Evolutionary conservation across 2,113 vertebrate species (phyloP).

Genomic region (Benthochromis sp.): DNA sequence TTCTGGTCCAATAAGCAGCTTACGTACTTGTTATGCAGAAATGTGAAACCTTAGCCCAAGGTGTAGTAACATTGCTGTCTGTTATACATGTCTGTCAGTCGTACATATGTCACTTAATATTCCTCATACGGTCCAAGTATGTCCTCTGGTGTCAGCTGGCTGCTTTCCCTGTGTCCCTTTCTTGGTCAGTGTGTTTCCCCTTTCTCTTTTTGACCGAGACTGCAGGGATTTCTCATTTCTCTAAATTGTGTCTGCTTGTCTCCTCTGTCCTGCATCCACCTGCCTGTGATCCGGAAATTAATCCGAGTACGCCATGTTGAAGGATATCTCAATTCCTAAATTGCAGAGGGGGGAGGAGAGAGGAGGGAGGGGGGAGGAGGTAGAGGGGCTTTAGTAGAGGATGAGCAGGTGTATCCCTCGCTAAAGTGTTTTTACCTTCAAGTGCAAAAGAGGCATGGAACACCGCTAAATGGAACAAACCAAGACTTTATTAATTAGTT

Average conservation of each 20-base stretch:
- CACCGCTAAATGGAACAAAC: not conserved
- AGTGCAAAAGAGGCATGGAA: not conserved
- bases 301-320: not conserved
- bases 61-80: not conserved
- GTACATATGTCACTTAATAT: not conserved
- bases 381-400: not conserved
- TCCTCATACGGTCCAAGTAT: not conserved
- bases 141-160: not conserved
- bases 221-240: not conserved
- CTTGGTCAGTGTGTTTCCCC: not conserved
- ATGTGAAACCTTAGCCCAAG: not conserved
- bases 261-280: not conserved
- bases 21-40: not conserved
- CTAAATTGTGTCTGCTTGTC: not conserved
- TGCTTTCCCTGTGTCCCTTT: not conserved
- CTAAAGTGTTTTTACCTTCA: not conserved
- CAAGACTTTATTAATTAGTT: not conserved
- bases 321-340: not conserved
- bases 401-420: not conserved
- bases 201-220: not conserved
- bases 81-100: not conserved
- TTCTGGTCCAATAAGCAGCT: not conserved
- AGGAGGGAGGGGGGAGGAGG: not conserved
- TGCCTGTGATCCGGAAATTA: not conserved
- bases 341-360: not conserved